Evolutionary conservation across 2,797 vertebrate species (phyloP).

Genomic region (Ptychadena robeensis): DNA sequence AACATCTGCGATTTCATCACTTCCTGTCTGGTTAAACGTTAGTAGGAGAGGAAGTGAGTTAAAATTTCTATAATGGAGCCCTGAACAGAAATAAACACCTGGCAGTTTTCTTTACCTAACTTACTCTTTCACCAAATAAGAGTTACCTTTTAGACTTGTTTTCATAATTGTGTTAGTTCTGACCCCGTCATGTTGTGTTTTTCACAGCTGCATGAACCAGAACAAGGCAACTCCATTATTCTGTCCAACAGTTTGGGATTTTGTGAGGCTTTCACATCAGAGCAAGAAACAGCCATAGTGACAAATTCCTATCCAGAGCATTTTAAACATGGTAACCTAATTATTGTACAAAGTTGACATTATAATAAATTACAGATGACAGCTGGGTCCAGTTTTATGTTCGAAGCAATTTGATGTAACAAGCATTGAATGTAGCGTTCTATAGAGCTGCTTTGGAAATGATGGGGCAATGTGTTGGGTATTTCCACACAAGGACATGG

Average conservation of each 20-base stretch:
- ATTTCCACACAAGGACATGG: conserved; percentile 18
- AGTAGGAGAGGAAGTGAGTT: too few relatives aligned
- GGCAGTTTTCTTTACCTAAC: too few relatives aligned
- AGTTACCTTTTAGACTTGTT: neutral
- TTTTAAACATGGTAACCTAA: conserved; percentile 74
- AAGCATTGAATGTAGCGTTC: conserved; percentile 57
- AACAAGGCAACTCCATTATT: conserved; percentile 71
- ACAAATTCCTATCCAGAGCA: conserved; percentile 66
- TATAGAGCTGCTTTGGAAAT: conserved; percentile 17
- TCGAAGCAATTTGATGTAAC: neutral
- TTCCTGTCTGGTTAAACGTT: too few relatives aligned
- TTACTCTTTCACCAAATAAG: neutral
- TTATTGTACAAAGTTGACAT: conserved; percentile 5
- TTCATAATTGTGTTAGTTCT: neutral
- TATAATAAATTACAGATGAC: conserved; percentile 33
- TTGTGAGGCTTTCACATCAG: conserved; percentile 76
- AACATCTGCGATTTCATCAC: too few relatives aligned
- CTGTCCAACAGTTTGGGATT: conserved; percentile 81
- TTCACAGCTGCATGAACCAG: conserved; percentile 70
- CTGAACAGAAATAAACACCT: too few relatives aligned
- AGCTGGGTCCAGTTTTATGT: neutral
- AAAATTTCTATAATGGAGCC: too few relatives aligned
- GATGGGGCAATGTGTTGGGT: neutral
- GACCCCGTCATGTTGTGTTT: conserved; percentile 50
- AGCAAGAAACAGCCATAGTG: conserved; percentile 64